Base-by-base conservation (phyloP, 53 echinoderm and acorn worm genomes). In the Actinopyga echinites region DNA sequence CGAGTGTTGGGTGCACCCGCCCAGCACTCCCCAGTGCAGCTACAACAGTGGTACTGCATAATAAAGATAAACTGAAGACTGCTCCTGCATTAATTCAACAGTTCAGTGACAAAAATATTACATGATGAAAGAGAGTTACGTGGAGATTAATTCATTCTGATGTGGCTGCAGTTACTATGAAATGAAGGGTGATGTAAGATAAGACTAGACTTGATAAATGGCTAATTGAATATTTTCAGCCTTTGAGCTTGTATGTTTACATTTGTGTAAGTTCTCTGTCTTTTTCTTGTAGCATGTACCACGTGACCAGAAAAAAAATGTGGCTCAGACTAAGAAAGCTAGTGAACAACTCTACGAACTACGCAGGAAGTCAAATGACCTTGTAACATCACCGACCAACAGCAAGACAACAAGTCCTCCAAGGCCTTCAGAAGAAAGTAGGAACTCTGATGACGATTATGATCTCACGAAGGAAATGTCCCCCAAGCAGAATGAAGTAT, bases 271-370 rank as follows among this genome's bases (percentile, higher is more conserved):
- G 11, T 36, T 56, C 7, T 53, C 56, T 69, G 19, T 22, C 19
- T 52, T 40, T 75, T 37, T 58, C 20, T 33, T 73, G 7, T 66
- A 96, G 96, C 96, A 96, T 79, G 93, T 93, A 26, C 96, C 96
- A 1, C 83, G 91, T 52, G 93, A 96, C 61, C 96, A 96, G 60
- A 89, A 83, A 75, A 85, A 88, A 36, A 96, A 85, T n/a, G 85
- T 91, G 9, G 87, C 89, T 55, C 82, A 78, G 63, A 96, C 93
- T 19, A 93, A 93, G 78, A 96, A 91, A 83, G 96, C 96, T 6
- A 96, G 93, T 43, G 91, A 96, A 67, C 84, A 89, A 29, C 86
- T 93, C 20, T 86, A 87, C 55, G 91, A 91, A 17, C 82, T 96
- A n/a, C 87, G 85, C 64, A 91, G 74, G 57, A 80, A 25, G 4